Evolutionary conservation across 2,888 invertebrate genomes (phyloP).

Genomic region (Torymus texanus): DNA sequence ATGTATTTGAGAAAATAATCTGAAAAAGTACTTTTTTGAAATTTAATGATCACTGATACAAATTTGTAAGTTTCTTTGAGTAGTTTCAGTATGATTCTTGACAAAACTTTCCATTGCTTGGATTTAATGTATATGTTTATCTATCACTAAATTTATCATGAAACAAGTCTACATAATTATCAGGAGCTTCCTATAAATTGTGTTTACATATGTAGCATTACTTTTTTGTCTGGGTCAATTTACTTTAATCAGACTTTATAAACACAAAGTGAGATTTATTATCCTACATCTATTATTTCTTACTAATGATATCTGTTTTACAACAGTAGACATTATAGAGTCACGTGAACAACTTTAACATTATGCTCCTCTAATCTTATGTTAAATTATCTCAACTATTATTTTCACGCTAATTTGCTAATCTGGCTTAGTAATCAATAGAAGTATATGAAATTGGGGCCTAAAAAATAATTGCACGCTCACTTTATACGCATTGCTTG

Average conservation of each 20-base stretch:
- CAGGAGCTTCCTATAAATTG: background rate
- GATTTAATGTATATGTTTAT: background rate
- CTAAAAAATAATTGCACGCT: conserved; percentile 37
- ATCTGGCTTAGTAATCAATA: background rate
- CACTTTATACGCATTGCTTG: conserved; percentile 50
- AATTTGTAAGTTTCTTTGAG: too few species aligned
- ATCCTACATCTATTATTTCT: background rate
- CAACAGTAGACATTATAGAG: background rate
- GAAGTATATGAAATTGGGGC: background rate
- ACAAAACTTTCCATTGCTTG: conserved; percentile 1
- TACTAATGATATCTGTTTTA: background rate
- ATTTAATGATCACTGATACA: background rate
- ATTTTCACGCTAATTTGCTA: background rate
- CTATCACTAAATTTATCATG: background rate
- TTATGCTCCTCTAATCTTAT: background rate
- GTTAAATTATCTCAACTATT: conserved; percentile 2
- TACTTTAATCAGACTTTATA: conserved; percentile 29
- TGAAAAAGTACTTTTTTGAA: background rate
- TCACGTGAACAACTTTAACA: conserved; percentile 15
- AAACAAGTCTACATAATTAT: background rate
- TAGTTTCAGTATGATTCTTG: background rate
- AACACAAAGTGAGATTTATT: conserved; percentile 23
- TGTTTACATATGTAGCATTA: conserved; percentile 11
- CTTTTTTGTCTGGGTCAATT: conserved; percentile 25
- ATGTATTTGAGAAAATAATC: background rate